A percentile compares a stretch with the other conserved stretches of the same genome.
phyloP scores from a whole-genome alignment of 2,888 invertebrate genomes.

The Ischnura elegans region DNA sequence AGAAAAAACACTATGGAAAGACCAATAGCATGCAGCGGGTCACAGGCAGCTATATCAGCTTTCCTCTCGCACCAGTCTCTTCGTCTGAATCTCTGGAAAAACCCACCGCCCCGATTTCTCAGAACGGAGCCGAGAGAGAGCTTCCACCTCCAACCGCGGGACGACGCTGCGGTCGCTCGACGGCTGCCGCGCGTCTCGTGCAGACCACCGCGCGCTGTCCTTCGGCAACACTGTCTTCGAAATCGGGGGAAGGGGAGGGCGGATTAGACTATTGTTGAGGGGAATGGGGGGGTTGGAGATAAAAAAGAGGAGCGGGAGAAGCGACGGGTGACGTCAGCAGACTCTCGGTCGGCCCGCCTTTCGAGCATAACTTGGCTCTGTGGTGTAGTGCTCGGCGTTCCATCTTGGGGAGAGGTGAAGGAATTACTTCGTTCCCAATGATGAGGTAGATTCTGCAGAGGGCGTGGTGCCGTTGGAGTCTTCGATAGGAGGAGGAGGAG shows the following conservation, averaged over 20 bases:
- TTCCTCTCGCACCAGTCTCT: not conserved
- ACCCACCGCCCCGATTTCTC: not conserved
- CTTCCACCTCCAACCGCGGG: not conserved
- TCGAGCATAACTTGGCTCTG: not conserved
- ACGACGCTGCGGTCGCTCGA: not conserved
- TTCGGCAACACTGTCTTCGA: not conserved
- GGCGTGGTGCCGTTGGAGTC: not conserved
- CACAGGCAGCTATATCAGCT: not conserved
- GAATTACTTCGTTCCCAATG: not conserved
- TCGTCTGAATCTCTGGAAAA: not conserved
- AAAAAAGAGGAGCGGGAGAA: not conserved
- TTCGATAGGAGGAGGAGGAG: not conserved
- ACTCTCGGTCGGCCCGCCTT: not conserved
- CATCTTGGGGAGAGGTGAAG: not conserved
- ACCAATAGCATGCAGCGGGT: not conserved
- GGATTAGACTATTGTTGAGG: not conserved
- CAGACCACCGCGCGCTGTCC: not conserved
- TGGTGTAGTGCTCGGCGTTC: not conserved
- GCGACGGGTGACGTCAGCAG: not conserved
- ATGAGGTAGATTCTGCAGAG: not conserved
- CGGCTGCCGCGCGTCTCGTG: not conserved
- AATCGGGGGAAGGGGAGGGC: not conserved
- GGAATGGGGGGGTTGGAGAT: not conserved
- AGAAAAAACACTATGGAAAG: not conserved
- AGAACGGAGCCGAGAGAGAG: not conserved